Evolutionary conservation across 1,140 invertebrate species (phyloP).

Genomic region (Cardiocondyla obscurior): DNA sequence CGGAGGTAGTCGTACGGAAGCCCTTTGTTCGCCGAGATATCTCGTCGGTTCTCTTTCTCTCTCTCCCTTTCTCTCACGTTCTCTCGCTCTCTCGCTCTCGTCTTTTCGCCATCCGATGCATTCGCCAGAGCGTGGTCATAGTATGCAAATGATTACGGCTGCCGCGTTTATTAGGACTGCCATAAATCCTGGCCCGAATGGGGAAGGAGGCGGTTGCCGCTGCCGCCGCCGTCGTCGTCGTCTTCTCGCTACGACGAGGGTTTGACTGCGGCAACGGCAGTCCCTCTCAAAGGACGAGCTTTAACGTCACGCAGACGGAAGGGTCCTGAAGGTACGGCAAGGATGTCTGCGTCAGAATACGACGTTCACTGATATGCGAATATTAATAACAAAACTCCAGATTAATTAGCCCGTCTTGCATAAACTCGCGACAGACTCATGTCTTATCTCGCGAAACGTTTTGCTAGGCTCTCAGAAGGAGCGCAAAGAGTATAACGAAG

Average conservation of each 20-base stretch:
- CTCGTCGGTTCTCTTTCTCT: conserved; percentile 41
- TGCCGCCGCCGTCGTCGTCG: neutral
- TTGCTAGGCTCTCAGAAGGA: neutral
- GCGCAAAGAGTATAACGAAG: neutral
- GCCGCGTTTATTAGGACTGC: conserved; percentile 53
- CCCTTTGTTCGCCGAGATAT: conserved; percentile 50
- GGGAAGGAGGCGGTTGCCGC: neutral
- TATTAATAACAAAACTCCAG: conserved; percentile 38
- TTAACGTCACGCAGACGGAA: conserved; percentile 56
- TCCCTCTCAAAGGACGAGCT: conserved; percentile 63
- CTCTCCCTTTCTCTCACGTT: too few species aligned
- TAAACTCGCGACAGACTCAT: too few species aligned
- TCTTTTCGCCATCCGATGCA: conserved; percentile 37
- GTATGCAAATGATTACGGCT: conserved; percentile 65
- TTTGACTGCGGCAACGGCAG: conserved; percentile 42
- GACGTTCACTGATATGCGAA: neutral
- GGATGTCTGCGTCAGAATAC: neutral
- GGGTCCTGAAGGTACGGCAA: conserved; percentile 41
- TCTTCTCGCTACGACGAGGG: conserved; percentile 64
- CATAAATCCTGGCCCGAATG: conserved; percentile 54
- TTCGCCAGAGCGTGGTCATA: conserved; percentile 38
- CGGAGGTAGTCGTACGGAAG: conserved; percentile 46
- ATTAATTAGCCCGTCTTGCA: conserved; percentile 20
- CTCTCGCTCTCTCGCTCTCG: too few species aligned
- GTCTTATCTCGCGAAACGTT: conserved; percentile 20